phyloP scores from a whole-genome alignment of 2,888 invertebrate species.

The Spilarctia lutea region DNA sequence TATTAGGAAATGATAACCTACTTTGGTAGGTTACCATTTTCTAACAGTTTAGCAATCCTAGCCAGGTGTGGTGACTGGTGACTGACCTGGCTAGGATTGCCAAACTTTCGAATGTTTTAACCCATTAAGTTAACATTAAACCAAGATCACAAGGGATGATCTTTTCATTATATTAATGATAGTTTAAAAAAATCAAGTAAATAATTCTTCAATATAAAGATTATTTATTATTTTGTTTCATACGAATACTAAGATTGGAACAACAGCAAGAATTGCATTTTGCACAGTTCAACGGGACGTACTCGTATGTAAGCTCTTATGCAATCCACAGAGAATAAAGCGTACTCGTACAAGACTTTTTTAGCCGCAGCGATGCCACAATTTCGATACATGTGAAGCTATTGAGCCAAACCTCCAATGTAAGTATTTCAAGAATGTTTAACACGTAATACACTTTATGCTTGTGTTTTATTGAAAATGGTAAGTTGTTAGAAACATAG shows the following conservation, averaged over 20 bases:
- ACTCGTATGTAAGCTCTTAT: conserved; percentile 26
- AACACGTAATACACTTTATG: conserved; percentile 10
- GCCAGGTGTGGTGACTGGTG: too few relatives aligned
- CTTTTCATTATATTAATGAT: too few relatives aligned
- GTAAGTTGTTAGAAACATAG: not conserved
- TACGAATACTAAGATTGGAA: not conserved
- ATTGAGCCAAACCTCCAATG: conserved; percentile 24
- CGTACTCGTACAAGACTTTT: conserved; percentile 29
- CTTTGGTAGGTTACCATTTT: too few relatives aligned
- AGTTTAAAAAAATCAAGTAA: too few relatives aligned
- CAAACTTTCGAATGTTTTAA: too few relatives aligned
- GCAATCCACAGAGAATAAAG: conserved; percentile 29
- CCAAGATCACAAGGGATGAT: too few relatives aligned
- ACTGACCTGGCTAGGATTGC: too few relatives aligned
- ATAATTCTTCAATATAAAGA: too few relatives aligned
- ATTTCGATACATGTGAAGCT: conserved; percentile 36
- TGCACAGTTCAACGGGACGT: conserved; percentile 21
- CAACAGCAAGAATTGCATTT: conserved; percentile 21
- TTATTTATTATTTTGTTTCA: not conserved
- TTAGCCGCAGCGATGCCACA: conserved; percentile 26
- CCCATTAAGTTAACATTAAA: too few relatives aligned
- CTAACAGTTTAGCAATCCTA: too few relatives aligned
- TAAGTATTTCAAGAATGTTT: conserved; percentile 16
- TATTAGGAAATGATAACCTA: too few relatives aligned
- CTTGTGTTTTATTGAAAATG: not conserved